Conservation (phyloP, 2,113 vertebrate species). For the Pyxicephalus adspersus region DNA sequence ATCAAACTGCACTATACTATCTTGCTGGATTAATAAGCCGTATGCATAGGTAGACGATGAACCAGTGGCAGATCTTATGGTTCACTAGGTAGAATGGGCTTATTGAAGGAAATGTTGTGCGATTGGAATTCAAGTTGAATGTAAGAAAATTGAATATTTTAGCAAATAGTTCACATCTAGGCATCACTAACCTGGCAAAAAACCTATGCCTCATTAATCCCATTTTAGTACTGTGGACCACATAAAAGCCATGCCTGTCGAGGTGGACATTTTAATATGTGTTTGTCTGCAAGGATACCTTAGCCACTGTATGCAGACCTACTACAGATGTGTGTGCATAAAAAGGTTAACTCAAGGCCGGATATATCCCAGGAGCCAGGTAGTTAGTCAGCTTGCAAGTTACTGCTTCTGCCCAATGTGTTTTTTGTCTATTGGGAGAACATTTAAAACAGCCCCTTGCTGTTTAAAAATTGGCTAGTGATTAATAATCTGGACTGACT, state of each 20-base stretch:
- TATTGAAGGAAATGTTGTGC: neutral
- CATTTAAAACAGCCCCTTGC: too few species aligned
- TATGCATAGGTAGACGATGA: slow-evolving; percentile 3
- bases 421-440: too few species aligned
- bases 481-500: too few species aligned
- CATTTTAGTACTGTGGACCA: slow-evolving; percentile 22
- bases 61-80: too few species aligned
- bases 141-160: neutral
- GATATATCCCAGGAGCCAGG: neutral
- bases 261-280: neutral
- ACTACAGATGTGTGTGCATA: too few species aligned
- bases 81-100: neutral
- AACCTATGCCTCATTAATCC: neutral
- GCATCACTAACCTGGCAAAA: neutral
- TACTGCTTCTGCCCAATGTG: neutral
- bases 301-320: too few species aligned
- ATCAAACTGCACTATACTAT: neutral
- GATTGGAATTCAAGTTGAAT: too few species aligned
- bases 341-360: neutral
- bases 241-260: slow-evolving; percentile 30
- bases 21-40: too few species aligned
- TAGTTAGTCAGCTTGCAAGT: neutral
- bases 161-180: neutral
- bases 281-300: neutral
- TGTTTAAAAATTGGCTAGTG: too few species aligned